Percentiles rank a stretch among this genome's conserved stretches.
These are phyloP conservation scores for Stictocephala bisonia DNA, from an alignment of 2,888 invertebrate genomes.

Conservation along the genomic window DNA sequence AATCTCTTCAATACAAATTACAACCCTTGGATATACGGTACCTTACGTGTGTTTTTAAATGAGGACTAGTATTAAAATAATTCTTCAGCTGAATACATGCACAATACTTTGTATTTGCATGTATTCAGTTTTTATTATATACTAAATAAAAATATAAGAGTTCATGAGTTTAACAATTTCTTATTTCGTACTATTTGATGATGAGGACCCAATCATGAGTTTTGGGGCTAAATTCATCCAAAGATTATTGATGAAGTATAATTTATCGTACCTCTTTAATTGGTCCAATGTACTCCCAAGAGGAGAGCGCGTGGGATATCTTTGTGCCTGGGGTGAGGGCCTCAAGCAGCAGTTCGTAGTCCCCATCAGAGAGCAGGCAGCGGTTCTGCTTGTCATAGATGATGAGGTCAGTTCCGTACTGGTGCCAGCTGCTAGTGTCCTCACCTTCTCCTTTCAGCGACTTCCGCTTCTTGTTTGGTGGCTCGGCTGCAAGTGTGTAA, in stretches of 20 bases:
- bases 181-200: no score
- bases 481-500: constrained; percentile 46
- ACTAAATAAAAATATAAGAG: no score
- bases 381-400: constrained; percentile 91
- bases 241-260: not conserved
- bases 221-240: no score
- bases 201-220: no score
- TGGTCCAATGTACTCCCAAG: constrained; percentile 75
- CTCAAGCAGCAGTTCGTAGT: constrained; percentile 88
- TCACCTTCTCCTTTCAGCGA: constrained; percentile 49
- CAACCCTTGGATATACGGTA: no score
- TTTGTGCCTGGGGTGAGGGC: constrained; percentile 71
- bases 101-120: no score
- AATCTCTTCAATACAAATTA: no score
- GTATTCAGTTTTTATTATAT: no score
- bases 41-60: no score
- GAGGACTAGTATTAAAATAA: no score
- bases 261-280: constrained; percentile 65
- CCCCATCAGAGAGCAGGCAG: constrained; percentile 87
- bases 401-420: constrained; percentile 84
- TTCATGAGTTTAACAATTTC: no score
- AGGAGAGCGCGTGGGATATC: constrained; percentile 64
- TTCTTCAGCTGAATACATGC: no score
- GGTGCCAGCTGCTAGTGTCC: constrained; percentile 49
- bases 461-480: constrained; percentile 53